Percentiles rank a stretch among this genome's conserved stretches.
Evolutionary conservation across 2,888 invertebrate genomes (phyloP).

Genomic region (Polietes domitor): DNA sequence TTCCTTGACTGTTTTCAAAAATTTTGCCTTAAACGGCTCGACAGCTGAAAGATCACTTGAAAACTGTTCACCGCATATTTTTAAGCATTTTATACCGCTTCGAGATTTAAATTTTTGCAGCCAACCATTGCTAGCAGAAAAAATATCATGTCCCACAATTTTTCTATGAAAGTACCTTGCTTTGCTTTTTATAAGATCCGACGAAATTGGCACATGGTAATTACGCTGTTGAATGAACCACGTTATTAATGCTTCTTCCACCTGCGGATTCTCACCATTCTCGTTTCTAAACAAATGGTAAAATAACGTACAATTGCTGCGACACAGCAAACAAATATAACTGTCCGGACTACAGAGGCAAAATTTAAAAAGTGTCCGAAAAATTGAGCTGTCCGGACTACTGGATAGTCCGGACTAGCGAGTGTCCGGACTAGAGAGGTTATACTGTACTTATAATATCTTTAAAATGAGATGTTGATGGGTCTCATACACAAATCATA

Average conservation of each 20-base stretch:
- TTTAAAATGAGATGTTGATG: too few relatives aligned
- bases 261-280: constrained; percentile 61
- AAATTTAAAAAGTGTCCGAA: too few relatives aligned
- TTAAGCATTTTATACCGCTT: constrained; percentile 54
- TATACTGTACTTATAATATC: too few relatives aligned
- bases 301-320: too few relatives aligned
- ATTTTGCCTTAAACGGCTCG: constrained; percentile 32
- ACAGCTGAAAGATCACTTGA: constrained; percentile 32
- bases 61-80: constrained; percentile 61
- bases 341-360: too few relatives aligned
- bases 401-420: too few relatives aligned
- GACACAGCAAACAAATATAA: too few relatives aligned
- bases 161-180: constrained; percentile 66
- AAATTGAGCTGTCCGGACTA: too few relatives aligned
- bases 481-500: too few relatives aligned
- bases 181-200: constrained; percentile 65
- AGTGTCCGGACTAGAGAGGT: too few relatives aligned
- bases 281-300: too few relatives aligned
- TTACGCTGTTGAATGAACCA: constrained; percentile 68
- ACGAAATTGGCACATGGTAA: constrained; percentile 58
- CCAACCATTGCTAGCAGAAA: constrained; percentile 62
- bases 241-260: constrained; percentile 67
- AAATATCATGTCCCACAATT: constrained; percentile 58
- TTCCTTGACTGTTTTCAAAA: constrained; percentile 45
- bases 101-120: constrained; percentile 61